phyloP scores from a whole-genome alignment of 30 jellyfish, hydroid and myxozoan species.

The Aurelia coerulea region DNA sequence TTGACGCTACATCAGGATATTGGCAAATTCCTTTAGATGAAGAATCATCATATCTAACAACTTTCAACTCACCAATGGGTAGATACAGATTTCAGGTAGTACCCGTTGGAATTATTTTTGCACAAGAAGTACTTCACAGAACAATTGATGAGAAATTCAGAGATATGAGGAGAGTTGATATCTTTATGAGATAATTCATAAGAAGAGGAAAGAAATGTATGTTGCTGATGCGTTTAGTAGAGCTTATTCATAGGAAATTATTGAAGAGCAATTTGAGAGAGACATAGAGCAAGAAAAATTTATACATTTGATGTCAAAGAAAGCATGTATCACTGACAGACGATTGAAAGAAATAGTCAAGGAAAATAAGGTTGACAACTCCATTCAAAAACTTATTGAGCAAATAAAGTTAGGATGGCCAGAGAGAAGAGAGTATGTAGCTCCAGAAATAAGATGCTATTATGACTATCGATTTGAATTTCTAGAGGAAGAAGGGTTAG shows the following conservation, averaged over 20 bases:
- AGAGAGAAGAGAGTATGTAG: constrained; percentile 5
- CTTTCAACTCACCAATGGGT: constrained; percentile 60
- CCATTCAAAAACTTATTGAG: constrained; percentile 3
- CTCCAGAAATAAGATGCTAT: constrained; percentile 18
- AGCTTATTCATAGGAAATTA: constrained; percentile 31
- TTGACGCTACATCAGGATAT: constrained; percentile 50
- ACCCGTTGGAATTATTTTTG: constrained; percentile 44
- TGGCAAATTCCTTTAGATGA: constrained; percentile 54
- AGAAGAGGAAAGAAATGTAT: constrained; percentile 22
- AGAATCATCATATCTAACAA: constrained; percentile 14
- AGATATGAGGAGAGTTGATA: constrained; percentile 10
- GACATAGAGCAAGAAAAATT: constrained; percentile 27
- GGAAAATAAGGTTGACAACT: constrained; percentile 5
- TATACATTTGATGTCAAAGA: constrained; percentile 32
- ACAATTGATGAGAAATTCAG: constrained; percentile 13
- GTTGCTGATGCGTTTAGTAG: constrained; percentile 45
- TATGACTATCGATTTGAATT: constrained; percentile 17
- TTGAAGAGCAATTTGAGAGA: constrained; percentile 39
- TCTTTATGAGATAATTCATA: constrained; percentile 5
- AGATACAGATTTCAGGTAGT: constrained; percentile 45
- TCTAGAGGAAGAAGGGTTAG: constrained; percentile 2
- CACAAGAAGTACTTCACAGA: constrained; percentile 39
- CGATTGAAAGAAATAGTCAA: constrained; percentile 1
- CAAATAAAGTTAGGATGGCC: constrained; percentile 7
- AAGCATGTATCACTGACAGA: constrained; percentile 17